phyloP scores from a whole-genome alignment of 2,888 invertebrate species.

The Archips xylosteana region DNA sequence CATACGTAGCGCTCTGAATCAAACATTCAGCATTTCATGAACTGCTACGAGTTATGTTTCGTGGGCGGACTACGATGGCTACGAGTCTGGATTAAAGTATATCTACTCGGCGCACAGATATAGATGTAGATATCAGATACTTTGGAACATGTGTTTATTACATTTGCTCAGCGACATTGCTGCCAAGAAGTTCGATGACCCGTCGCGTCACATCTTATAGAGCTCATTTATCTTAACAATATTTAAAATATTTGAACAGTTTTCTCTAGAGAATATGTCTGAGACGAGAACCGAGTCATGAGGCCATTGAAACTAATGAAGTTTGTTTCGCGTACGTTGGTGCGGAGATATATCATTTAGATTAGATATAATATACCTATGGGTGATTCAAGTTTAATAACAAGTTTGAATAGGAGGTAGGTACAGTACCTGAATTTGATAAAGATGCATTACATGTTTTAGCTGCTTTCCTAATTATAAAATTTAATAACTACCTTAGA shows the following conservation, averaged over 20 bases:
- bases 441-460: no score
- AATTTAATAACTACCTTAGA: no score
- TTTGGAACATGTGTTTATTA: slow-evolving; percentile 14
- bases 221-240: slow-evolving; percentile 12
- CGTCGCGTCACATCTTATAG: not conserved
- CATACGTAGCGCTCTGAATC: slow-evolving; percentile 16
- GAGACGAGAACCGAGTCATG: slow-evolving; percentile 24
- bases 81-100: slow-evolving; percentile 1
- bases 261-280: slow-evolving; percentile 16
- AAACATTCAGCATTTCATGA: slow-evolving; percentile 16
- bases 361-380: not conserved
- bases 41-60: slow-evolving; percentile 25
- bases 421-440: not conserved
- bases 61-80: slow-evolving; percentile 15
- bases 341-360: slow-evolving; percentile 7
- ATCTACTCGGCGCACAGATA: not conserved
- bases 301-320: slow-evolving; percentile 34
- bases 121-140: not conserved
- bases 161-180: slow-evolving; percentile 3
- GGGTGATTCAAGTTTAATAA: not conserved
- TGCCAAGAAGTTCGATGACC: slow-evolving; percentile 12
- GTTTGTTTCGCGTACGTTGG: slow-evolving; percentile 29
- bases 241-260: slow-evolving; percentile 23
- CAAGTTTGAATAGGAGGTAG: not conserved
- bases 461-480: no score